Evolutionary conservation across 2,888 invertebrate species (phyloP), one percentile per base, ranked within the genome.

Genomic region (Geotrupes spiniger): DNA sequence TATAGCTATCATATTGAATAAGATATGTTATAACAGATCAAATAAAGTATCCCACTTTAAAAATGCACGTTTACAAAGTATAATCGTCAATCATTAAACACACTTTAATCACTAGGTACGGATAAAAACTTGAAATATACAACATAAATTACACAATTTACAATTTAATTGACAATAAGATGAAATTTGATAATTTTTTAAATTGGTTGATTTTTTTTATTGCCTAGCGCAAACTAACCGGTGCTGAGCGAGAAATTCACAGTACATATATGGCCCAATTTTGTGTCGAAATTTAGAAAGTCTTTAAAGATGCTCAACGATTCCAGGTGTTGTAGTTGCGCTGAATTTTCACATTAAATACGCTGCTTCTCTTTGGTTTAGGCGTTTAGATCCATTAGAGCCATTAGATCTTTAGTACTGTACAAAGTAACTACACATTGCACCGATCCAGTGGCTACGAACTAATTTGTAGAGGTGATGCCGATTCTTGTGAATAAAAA

Each of bases 381-480:
- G 89, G 88, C n/a, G 68, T 60, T 40, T 70, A 69, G 0, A 70
- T 71, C n/a, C n/a, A n/a, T n/a, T n/a, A n/a, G n/a, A n/a, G 71
- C 66, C 12, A 84, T 64, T 4, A 84, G 73, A 17, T 78, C 78
- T 2, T 81, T 76, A 8, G 80, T 79, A 48, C 89, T 83, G 69
- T 97, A 97, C 2, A 97, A 69, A 74, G 96, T 97, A 0, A 96
- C 94, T 21, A 93, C 87, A 25, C 97, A 97, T 63, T 92, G 89
- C 43, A 80, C 79, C 39, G 92, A 94, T 11, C 96, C 96, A 31
- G 91, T 85, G 0, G 92, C 94, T 28, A 96, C 57, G 60, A 89
- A 83, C 53, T 85, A 85, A 37, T 87, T 84, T 67, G 87, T 87
- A 0, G 82, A 77, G 15, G 93, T 89, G 15, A 84, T 70, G 0